These are phyloP conservation scores for Phrynocephalus guinanensis DNA, from an alignment of 2,797 vertebrate species.

Conservation along the genomic window DNA sequence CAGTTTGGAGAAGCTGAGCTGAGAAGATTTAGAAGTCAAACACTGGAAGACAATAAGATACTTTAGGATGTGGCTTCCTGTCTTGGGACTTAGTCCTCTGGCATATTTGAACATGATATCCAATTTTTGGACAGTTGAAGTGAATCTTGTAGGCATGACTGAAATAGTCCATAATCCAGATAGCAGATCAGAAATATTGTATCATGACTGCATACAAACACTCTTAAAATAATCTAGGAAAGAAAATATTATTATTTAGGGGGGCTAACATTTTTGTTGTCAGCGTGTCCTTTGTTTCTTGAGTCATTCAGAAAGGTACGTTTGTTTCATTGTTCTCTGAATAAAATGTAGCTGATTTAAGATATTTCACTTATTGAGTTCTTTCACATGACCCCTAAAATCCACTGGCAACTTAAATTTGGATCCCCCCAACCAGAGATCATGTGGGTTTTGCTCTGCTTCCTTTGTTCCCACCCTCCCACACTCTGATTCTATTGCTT, in stretches of 20 bases:
- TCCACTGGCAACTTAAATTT: no score
- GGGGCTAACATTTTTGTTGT: not conserved
- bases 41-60: not conserved
- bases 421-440: no score
- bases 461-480: no score
- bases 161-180: no score
- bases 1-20: not conserved
- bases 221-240: not conserved
- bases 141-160: no score
- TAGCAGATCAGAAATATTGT: no score
- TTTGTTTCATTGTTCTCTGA: not conserved
- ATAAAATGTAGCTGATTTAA: not conserved
- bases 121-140: not conserved
- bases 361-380: not conserved
- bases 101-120: not conserved
- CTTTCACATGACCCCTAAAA: no score
- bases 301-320: not conserved
- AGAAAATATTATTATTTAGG: no score
- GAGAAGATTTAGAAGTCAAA: not conserved
- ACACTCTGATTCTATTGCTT: no score
- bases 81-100: not conserved
- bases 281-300: not conserved
- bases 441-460: no score
- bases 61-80: not conserved
- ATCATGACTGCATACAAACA: not conserved